Conservation (phyloP, 2,113 vertebrate species). For the Struthio camelus region DNA sequence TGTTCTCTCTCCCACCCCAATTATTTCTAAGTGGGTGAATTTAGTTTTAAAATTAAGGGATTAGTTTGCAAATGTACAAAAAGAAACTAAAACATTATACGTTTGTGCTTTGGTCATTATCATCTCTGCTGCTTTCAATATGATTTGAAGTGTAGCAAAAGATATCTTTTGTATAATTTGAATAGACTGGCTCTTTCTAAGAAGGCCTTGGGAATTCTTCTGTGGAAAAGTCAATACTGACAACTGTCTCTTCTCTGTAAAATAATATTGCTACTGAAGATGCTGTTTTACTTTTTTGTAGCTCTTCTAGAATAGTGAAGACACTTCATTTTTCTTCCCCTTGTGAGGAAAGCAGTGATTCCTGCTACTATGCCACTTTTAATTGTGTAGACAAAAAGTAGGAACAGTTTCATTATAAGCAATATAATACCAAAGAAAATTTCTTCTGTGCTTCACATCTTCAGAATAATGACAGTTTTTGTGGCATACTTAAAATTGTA, state of each 20-base stretch:
- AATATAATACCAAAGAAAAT: neutral
- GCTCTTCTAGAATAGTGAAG: neutral
- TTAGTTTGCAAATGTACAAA: neutral
- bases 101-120: neutral
- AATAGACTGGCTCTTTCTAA: neutral
- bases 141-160: neutral
- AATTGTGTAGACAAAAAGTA: neutral
- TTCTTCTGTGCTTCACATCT: neutral
- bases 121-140: neutral
- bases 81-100: neutral
- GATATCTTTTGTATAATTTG: neutral
- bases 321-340: neutral
- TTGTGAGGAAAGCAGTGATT: neutral
- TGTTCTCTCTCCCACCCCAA: neutral
- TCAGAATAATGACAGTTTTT: neutral
- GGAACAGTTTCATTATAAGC: neutral
- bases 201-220: neutral
- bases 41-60: neutral
- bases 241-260: neutral
- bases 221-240: neutral
- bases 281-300: neutral
- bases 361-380: neutral
- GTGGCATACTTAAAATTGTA: neutral
- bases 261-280: neutral
- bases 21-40: neutral